A percentile compares a stretch with the other conserved stretches of the same genome.
phyloP scores from a whole-genome alignment of 2,797 vertebrate species.

The Sebastes variabilis region DNA sequence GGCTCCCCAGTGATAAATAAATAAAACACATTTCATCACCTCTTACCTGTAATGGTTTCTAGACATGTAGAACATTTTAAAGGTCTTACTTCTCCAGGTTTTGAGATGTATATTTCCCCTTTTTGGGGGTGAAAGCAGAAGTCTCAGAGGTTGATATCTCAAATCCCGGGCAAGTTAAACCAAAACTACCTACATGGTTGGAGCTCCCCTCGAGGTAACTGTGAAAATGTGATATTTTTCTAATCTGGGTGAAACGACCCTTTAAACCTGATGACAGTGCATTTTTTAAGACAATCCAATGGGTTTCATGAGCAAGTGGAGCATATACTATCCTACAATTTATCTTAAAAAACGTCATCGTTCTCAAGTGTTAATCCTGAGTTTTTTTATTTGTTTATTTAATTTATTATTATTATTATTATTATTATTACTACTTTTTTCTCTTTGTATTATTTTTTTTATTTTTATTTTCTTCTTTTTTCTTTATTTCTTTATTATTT shows the following conservation, averaged over 20 bases:
- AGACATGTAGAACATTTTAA: too few species aligned
- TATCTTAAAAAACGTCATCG: not conserved
- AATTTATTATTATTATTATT: not conserved
- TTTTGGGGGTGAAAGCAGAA: not conserved
- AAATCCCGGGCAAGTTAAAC: not conserved
- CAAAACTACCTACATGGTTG: not conserved
- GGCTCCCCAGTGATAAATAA: not conserved
- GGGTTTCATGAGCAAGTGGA: not conserved
- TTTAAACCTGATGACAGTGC: not conserved
- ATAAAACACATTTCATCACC: not conserved
- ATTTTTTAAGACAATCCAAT: too few species aligned
- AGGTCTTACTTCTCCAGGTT: too few species aligned
- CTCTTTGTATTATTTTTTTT: too few species aligned
- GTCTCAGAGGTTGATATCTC: not conserved
- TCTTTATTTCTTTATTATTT: too few species aligned
- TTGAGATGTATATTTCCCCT: not conserved
- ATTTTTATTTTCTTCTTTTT: too few species aligned
- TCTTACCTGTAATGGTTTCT: not conserved
- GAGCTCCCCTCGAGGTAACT: not conserved
- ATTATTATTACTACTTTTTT: too few species aligned
- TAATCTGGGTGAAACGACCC: not conserved
- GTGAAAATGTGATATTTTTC: not conserved
- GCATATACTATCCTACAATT: not conserved
- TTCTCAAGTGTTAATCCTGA: not conserved
- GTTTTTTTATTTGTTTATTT: not conserved